phyloP scores from a whole-genome alignment of 2,113 vertebrate species.

The Cryptomyrus ogoouensis region DNA sequence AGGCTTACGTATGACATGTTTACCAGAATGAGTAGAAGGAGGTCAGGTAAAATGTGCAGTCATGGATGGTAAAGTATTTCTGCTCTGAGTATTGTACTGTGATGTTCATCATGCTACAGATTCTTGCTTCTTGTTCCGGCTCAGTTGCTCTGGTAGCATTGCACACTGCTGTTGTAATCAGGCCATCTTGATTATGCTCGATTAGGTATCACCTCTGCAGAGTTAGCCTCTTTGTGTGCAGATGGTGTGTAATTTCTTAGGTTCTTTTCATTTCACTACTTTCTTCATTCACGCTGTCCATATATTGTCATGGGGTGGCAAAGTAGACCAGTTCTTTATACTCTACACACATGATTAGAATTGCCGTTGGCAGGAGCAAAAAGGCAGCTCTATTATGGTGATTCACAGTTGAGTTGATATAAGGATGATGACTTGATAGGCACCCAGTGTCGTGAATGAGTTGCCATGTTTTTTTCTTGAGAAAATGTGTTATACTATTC shows the following conservation, averaged over 20 bases:
- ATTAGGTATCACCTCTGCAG: neutral
- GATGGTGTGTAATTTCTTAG: neutral
- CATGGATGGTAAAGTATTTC: neutral
- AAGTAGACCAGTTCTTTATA: neutral
- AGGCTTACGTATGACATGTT: neutral
- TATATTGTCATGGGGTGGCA: neutral
- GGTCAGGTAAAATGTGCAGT: neutral
- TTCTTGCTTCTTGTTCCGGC: neutral
- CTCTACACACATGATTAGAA: neutral
- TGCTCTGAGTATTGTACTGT: neutral
- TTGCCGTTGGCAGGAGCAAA: neutral
- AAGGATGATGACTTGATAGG: neutral
- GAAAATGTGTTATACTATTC: neutral
- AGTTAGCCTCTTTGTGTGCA: neutral
- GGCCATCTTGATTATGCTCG: neutral
- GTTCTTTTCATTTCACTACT: neutral
- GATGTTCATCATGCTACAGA: neutral
- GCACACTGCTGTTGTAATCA: neutral
- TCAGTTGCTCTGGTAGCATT: neutral
- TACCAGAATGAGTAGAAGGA: neutral
- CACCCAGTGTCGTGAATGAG: neutral
- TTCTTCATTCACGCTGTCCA: neutral
- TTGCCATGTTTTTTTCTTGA: neutral
- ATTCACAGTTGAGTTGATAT: neutral
- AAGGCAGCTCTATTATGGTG: neutral